phyloP scores from a whole-genome alignment of 1,140 invertebrate species.

The Uloborus diversus region DNA sequence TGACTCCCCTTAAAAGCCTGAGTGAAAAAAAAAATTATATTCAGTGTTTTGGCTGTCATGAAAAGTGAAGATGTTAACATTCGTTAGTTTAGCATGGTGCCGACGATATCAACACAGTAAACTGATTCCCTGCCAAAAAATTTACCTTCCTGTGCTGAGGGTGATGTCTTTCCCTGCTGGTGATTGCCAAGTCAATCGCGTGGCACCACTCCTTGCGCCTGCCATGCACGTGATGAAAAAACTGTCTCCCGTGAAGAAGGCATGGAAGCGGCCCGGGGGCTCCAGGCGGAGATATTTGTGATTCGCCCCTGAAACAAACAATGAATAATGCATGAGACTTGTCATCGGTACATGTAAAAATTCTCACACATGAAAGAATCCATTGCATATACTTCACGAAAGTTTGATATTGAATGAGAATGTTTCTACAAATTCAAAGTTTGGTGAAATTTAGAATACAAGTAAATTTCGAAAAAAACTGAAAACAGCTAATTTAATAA shows the following conservation, averaged over 20 bases:
- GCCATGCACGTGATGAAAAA: conserved; percentile 59
- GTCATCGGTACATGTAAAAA: not conserved
- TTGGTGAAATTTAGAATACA: no score
- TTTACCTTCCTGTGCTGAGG: conserved; percentile 56
- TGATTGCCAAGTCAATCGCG: conserved; percentile 56
- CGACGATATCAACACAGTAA: not conserved
- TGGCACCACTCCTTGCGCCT: conserved; percentile 32
- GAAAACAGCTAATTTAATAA: no score
- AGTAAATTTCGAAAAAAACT: no score
- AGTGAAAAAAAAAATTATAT: no score
- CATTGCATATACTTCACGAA: no score
- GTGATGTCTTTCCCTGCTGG: conserved; percentile 51
- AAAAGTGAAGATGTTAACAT: not conserved
- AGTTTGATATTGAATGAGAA: no score
- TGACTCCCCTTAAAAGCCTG: no score
- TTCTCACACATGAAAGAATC: not conserved
- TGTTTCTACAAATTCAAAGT: no score
- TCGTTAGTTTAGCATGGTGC: no score
- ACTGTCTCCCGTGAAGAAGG: conserved; percentile 58
- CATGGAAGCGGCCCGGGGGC: conserved; percentile 44
- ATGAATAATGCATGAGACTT: not conserved
- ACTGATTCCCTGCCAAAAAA: not conserved
- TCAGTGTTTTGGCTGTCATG: no score
- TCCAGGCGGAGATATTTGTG: conserved; percentile 12
- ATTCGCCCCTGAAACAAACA: conserved; percentile 2